phyloP scores from a whole-genome alignment of 2,113 vertebrate species.

The Australoheros scitulus region DNA sequence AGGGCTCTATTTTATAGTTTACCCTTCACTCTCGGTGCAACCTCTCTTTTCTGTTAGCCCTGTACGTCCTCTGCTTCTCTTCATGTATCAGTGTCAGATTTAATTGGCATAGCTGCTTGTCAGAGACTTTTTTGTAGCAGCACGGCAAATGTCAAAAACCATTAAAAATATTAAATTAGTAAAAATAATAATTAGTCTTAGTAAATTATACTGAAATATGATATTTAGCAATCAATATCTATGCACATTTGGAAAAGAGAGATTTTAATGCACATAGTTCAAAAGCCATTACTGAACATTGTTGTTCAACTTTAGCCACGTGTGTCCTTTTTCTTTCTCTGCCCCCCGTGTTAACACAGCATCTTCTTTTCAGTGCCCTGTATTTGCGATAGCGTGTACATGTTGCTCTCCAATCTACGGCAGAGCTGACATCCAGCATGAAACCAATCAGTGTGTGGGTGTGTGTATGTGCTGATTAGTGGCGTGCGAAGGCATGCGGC shows the following conservation, averaged over 20 bases:
- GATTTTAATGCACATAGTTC: background rate
- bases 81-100: background rate
- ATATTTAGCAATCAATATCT: background rate
- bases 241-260: background rate
- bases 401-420: constrained; percentile 10
- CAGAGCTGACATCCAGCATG: constrained; percentile 39
- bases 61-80: constrained; percentile 9
- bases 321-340: background rate
- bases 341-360: background rate
- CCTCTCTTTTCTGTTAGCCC: constrained; percentile 12
- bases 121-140: background rate
- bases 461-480: constrained; percentile 55
- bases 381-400: constrained; percentile 10
- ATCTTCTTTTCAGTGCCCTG: background rate
- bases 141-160: background rate
- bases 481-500: constrained; percentile 47
- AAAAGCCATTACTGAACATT: background rate
- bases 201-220: background rate
- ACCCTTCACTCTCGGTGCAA: constrained; percentile 21
- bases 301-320: background rate
- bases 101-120: constrained; percentile 12
- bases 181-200: background rate
- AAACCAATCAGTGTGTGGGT: constrained; percentile 42
- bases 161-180: constrained; percentile 8
- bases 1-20: constrained; percentile 37